phyloP scores from a whole-genome alignment of 2,797 vertebrate species.

The Sebastolobus alascanus region DNA sequence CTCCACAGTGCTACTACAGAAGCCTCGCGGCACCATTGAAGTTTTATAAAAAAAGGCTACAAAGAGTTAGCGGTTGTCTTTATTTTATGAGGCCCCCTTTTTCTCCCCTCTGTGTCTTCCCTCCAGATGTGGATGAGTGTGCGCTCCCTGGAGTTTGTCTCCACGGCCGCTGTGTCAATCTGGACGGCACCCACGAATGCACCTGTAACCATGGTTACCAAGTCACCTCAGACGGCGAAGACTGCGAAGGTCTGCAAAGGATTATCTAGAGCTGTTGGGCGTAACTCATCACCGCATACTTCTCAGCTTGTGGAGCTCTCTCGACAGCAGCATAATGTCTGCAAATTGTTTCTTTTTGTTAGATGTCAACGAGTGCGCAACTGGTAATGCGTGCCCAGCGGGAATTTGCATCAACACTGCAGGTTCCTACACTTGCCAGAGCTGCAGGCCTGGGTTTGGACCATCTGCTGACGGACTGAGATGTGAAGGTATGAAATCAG shows the following conservation, averaged over 20 bases:
- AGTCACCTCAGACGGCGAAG: conserved; percentile 83
- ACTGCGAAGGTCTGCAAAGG: conserved; percentile 88
- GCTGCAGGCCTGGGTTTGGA: conserved; percentile 85
- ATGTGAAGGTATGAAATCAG: conserved; percentile 87
- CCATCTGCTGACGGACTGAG: conserved; percentile 84
- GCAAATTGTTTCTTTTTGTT: conserved; percentile 65
- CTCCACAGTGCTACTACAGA: conserved; percentile 54
- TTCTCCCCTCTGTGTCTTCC: conserved; percentile 34
- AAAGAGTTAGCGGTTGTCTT: conserved; percentile 46
- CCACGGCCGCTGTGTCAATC: conserved; percentile 89
- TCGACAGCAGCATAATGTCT: conserved; percentile 56
- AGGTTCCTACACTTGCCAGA: conserved; percentile 88
- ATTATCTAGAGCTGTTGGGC: conserved; percentile 61
- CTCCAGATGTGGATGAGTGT: conserved; percentile 90
- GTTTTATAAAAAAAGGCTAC: conserved; percentile 44
- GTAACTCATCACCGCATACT: conserved; percentile 54
- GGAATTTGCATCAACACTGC: conserved; percentile 89
- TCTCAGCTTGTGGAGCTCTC: conserved; percentile 30
- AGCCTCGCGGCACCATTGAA: conserved; percentile 35
- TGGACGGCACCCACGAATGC: conserved; percentile 90
- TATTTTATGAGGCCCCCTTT: conserved; percentile 40
- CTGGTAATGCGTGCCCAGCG: conserved; percentile 77
- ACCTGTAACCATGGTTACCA: conserved; percentile 89
- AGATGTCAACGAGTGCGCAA: conserved; percentile 83
- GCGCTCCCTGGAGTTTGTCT: conserved; percentile 83